A percentile compares a stretch with the other conserved stretches of the same genome.
phyloP scores from a whole-genome alignment of 2,888 invertebrate species.

The Zygogramma bicolorata region DNA sequence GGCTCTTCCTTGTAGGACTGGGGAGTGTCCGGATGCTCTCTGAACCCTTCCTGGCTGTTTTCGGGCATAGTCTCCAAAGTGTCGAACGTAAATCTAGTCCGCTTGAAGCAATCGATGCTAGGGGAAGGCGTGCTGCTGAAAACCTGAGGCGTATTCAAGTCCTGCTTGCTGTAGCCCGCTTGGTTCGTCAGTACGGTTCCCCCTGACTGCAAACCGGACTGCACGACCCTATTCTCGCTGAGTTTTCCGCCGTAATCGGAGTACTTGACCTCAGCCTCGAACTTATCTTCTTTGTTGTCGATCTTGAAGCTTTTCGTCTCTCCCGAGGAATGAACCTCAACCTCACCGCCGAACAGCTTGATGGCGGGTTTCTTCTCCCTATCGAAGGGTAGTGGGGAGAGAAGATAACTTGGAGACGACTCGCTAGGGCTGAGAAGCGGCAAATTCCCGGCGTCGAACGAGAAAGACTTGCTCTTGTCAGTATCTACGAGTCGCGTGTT shows the following conservation, averaged over 20 bases:
- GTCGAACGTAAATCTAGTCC: constrained; percentile 47
- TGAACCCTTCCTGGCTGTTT: constrained; percentile 15
- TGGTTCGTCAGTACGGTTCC: constrained; percentile 74
- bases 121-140: constrained; percentile 59
- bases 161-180: constrained; percentile 56
- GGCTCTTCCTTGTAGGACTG: constrained; percentile 28
- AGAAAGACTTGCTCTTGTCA: constrained; percentile 65
- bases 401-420: constrained; percentile 50
- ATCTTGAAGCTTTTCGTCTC: constrained; percentile 72
- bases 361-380: constrained; percentile 63
- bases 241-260: constrained; percentile 60
- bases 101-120: constrained; percentile 57
- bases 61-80: constrained; percentile 7
- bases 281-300: constrained; percentile 59
- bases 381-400: constrained; percentile 59
- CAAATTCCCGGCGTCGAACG: constrained; percentile 61
- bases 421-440: constrained; percentile 43
- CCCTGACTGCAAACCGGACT: constrained; percentile 85
- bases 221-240: constrained; percentile 76
- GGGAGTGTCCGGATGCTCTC: constrained; percentile 10
- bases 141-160: constrained; percentile 55
- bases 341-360: constrained; percentile 84
- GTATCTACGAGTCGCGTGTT: constrained; percentile 84
- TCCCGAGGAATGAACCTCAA: constrained; percentile 79
- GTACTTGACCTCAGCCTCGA: constrained; percentile 49